These are phyloP conservation scores for Platalea minor DNA, from an alignment of 2,797 vertebrate species.

Conservation along the genomic window DNA sequence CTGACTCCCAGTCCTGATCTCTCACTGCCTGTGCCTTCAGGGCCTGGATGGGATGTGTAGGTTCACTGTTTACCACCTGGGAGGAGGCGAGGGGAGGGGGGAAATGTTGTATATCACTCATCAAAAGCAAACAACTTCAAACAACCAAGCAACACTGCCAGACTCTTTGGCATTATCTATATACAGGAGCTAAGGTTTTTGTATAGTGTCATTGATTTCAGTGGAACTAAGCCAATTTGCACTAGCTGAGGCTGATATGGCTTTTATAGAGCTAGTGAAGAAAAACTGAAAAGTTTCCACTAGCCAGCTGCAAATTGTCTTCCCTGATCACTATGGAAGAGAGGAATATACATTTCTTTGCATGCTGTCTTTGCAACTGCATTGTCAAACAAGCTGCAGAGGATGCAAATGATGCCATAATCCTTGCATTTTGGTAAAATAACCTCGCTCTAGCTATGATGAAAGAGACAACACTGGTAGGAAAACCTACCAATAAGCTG, in stretches of 20 bases:
- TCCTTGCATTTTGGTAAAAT: background rate
- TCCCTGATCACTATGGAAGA: background rate
- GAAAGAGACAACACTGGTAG: background rate
- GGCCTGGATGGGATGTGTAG: background rate
- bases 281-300: background rate
- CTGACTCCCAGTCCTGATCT: background rate
- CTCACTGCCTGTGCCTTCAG: background rate
- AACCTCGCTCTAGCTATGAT: background rate
- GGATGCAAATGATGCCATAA: background rate
- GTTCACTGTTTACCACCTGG: background rate
- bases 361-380: background rate
- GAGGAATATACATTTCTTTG: background rate
- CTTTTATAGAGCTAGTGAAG: background rate
- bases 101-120: background rate
- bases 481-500: background rate
- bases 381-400: background rate
- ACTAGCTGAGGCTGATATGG: background rate
- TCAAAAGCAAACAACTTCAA: background rate
- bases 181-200: background rate
- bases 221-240: background rate
- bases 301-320: background rate
- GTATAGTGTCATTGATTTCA: background rate
- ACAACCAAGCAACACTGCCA: background rate
- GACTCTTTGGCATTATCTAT: background rate
- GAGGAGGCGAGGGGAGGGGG: rapidly evolving